Evolutionary conservation across 2,797 vertebrate genomes (phyloP), one percentile per base, ranked within the genome.

Genomic region (Macropus fuliginosus): DNA sequence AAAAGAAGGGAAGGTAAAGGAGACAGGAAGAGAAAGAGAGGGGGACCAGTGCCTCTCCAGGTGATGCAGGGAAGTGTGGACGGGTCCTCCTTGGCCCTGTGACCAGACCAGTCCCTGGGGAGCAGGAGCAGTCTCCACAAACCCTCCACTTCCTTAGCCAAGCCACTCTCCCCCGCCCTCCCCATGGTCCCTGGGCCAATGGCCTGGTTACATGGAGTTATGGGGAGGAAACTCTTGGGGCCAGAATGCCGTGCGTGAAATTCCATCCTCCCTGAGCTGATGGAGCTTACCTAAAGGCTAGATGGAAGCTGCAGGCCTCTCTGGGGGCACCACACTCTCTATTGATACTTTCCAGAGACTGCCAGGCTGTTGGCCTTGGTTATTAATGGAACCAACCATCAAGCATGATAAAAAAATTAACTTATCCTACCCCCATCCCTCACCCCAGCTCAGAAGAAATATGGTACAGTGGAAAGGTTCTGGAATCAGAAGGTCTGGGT

Each of bases 181-280:
- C 91, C 27, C 0, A 91, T 92, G 34, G 74, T 91, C 96, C 18
- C 92, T 91, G 74, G 93, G 56, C 57, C 92, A 29, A 89, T 90
- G 52, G 55, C 92, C 81, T 62, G 50, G 90, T 89, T 93, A 93
- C 92, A 59, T 11, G 1, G 54, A 74, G 94, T 97, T 89, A 95
- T 96, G 93, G 52, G 92, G 34, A 55, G 91, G 0, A 90, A 91
- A 54, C 52, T 55, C 11, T 59, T 62, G 59, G 18, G 57, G 27
- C 91, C 55, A 54, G 96, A 95, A 54, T 56, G n/a, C 62, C 2
- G 1, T n/a, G 92, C 14, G 29, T 56, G 31, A 91, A 46, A n/a
- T 56, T 91, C 89, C n/a, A n/a, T 66, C 91, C 94, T 57, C 91
- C 56, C 46, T 10, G 56, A 46, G 16, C 90, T 95, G 91, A 66